Percentiles rank a stretch among this genome's conserved stretches.
phyloP scores from a whole-genome alignment of 2,888 invertebrate species.

The Peribatodes rhomboidaria region DNA sequence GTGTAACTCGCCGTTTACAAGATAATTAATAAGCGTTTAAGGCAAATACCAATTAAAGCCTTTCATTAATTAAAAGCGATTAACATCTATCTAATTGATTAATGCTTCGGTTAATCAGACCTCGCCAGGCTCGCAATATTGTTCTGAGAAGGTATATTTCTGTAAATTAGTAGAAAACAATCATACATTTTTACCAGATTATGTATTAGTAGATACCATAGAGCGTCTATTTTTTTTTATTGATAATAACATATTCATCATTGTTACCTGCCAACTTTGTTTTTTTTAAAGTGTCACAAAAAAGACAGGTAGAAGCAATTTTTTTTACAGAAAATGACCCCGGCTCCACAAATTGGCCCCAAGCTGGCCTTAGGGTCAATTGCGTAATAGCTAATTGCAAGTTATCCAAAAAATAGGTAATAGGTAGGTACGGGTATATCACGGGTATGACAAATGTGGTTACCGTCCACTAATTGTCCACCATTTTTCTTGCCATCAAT shows the following conservation, averaged over 20 bases:
- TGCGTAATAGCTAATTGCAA: conserved; percentile 9
- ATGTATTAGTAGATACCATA: no score
- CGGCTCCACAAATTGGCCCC: no score
- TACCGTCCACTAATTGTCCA: conserved; percentile 64
- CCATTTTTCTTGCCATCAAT: conserved; percentile 75
- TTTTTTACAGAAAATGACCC: neutral
- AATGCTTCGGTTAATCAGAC: conserved; percentile 56
- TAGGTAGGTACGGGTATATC: conserved; percentile 37
- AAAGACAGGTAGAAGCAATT: no score
- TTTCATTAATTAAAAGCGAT: conserved; percentile 68
- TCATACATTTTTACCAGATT: no score
- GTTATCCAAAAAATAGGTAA: conserved; percentile 4
- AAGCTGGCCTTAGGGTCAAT: conserved; percentile 4
- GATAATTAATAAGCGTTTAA: conserved; percentile 73
- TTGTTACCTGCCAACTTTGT: no score
- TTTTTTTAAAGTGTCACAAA: no score
- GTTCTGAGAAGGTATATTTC: conserved; percentile 28
- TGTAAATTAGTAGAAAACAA: conserved; percentile 1
- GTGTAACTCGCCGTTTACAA: conserved; percentile 65
- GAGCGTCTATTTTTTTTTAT: no score
- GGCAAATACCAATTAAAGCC: conserved; percentile 68
- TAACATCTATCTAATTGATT: conserved; percentile 65
- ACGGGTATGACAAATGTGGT: conserved; percentile 60
- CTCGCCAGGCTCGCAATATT: conserved; percentile 54
- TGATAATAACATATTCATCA: no score